phyloP scores from a whole-genome alignment of 2,888 invertebrate genomes.

The Acanthococcus lagerstroemiae region DNA sequence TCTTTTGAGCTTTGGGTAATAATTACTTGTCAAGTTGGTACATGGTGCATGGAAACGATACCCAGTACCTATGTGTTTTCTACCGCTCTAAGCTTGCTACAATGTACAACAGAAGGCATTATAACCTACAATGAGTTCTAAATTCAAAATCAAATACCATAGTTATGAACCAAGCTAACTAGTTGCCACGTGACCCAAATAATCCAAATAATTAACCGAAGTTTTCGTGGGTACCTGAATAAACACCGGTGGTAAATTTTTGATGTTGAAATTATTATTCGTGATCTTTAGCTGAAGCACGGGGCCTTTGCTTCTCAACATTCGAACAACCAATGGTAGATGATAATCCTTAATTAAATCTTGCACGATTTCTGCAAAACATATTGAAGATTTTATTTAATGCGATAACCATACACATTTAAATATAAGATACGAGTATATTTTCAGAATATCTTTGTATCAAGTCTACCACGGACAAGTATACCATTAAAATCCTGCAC shows the following conservation, averaged over 20 bases:
- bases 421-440: neutral
- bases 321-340: neutral
- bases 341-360: slow-evolving; percentile 4
- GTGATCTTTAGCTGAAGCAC: slow-evolving; percentile 20
- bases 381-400: neutral
- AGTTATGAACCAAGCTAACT: too few relatives aligned
- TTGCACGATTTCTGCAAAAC: slow-evolving; percentile 2
- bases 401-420: neutral
- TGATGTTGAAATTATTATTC: slow-evolving; percentile 28
- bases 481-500: slow-evolving; percentile 65
- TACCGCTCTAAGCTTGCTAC: too few relatives aligned
- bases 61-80: too few relatives aligned
- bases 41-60: too few relatives aligned
- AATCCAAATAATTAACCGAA: too few relatives aligned
- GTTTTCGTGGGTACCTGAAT: too few relatives aligned
- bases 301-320: slow-evolving; percentile 14
- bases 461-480: neutral
- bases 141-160: too few relatives aligned
- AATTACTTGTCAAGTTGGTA: too few relatives aligned
- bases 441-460: neutral
- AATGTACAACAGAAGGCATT: too few relatives aligned
- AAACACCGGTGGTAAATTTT: slow-evolving; percentile 24
- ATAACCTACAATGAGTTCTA: too few relatives aligned
- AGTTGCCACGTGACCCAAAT: too few relatives aligned
- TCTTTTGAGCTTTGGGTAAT: too few relatives aligned